Evolutionary conservation across 2,797 vertebrate species (phyloP).

Genomic region (Gymnopithys bicolor): DNA sequence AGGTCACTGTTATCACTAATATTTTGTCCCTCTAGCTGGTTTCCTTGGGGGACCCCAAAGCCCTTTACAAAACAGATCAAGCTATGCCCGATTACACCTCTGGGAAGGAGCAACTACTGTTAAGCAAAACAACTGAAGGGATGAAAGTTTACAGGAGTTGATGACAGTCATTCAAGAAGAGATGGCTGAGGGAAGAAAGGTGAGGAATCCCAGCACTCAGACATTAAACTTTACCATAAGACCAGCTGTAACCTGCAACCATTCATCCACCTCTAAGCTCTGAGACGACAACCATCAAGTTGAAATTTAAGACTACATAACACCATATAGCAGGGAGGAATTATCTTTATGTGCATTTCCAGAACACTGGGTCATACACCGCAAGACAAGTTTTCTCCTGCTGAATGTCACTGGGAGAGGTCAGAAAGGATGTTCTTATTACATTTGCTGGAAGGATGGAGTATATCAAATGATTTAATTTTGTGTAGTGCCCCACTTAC

Average conservation of each 20-base stretch:
- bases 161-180: slow-evolving; percentile 8
- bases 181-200: not conserved
- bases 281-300: not conserved
- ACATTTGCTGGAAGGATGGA: slow-evolving; percentile 36
- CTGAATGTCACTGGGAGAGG: slow-evolving; percentile 27
- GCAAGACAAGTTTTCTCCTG: not conserved
- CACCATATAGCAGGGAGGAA: not conserved
- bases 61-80: not conserved
- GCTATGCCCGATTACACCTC: not conserved
- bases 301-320: slow-evolving; percentile 41
- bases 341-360: slow-evolving; percentile 10
- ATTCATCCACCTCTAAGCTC: not conserved
- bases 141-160: not conserved
- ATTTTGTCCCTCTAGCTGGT: not conserved
- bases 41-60: not conserved
- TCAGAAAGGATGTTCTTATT: slow-evolving; percentile 38
- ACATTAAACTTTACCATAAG: not conserved
- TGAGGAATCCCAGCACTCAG: not conserved
- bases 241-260: slow-evolving; percentile 11
- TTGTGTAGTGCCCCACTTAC: slow-evolving; percentile 42
- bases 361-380: not conserved
- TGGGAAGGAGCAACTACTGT: not conserved
- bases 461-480: slow-evolving; percentile 57
- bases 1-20: slow-evolving; percentile 3
- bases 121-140: not conserved